A percentile compares a stretch with the other conserved stretches of the same genome.
These are phyloP conservation scores for Prosapia bicincta DNA, from an alignment of 2,888 invertebrate genomes.

Conservation along the genomic window DNA sequence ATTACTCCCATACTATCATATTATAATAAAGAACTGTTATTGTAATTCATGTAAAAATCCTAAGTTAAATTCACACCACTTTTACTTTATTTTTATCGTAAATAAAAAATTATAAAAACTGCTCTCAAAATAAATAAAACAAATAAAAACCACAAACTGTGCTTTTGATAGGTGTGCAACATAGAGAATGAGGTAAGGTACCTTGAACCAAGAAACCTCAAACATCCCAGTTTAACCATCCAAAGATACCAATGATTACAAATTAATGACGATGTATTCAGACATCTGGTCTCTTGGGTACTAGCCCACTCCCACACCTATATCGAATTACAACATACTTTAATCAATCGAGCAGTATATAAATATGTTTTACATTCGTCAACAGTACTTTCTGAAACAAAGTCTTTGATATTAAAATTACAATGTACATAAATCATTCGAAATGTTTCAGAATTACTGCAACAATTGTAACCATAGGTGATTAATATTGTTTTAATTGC, in stretches of 20 bases:
- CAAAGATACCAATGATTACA: background rate
- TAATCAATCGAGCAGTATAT: background rate
- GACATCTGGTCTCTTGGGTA: constrained; percentile 26
- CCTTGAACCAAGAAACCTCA: constrained; percentile 16
- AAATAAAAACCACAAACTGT: background rate
- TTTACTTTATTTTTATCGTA: too few relatives aligned
- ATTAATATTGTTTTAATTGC: too few relatives aligned
- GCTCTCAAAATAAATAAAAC: background rate
- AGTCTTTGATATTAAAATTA: too few relatives aligned
- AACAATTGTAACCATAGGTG: too few relatives aligned
- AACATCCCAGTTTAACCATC: background rate
- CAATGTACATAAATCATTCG: too few relatives aligned
- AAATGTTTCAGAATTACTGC: too few relatives aligned
- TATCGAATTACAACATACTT: constrained; percentile 4
- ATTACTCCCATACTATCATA: too few relatives aligned
- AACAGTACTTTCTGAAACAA: too few relatives aligned
- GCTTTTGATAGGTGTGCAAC: background rate
- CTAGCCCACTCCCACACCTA: constrained; percentile 27
- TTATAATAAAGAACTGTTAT: too few relatives aligned
- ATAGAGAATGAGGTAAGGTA: background rate
- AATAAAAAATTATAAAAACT: background rate
- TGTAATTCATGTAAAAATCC: too few relatives aligned
- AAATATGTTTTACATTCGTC: background rate
- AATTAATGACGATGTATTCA: constrained; percentile 15
- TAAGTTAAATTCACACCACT: too few relatives aligned